These are phyloP conservation scores for Heliconius melpomene DNA, from an alignment of 1,140 invertebrate species.

Conservation along the genomic window DNA sequence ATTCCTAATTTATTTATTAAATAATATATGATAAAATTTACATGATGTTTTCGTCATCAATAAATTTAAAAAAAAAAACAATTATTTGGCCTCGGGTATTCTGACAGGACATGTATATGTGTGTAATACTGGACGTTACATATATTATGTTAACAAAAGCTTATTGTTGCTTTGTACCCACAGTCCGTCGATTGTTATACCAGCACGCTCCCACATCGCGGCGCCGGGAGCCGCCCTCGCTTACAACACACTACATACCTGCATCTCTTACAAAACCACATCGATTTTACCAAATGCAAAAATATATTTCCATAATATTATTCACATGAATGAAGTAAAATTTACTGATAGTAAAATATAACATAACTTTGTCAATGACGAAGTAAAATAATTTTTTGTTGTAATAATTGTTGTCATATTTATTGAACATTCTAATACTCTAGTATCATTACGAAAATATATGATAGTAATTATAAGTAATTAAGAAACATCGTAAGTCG, in stretches of 20 bases:
- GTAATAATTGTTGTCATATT: background rate
- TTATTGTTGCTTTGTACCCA: constrained; percentile 50
- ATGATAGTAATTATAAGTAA: background rate
- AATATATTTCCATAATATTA: background rate
- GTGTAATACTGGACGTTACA: background rate
- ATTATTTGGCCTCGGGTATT: background rate
- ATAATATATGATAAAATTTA: background rate
- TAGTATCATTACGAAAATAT: background rate
- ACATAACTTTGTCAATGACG: background rate
- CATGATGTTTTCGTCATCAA: background rate
- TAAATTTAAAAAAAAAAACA: background rate
- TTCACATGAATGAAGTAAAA: background rate
- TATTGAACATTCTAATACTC: background rate
- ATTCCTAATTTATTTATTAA: too few relatives aligned
- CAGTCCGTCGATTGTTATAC: constrained; percentile 61
- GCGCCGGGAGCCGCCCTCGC: constrained; percentile 44
- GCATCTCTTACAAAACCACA: constrained; percentile 1
- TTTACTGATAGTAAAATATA: background rate
- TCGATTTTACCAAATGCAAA: background rate
- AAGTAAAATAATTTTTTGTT: background rate
- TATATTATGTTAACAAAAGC: constrained; percentile 34
- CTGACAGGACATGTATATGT: background rate
- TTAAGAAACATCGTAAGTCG: constrained; percentile 29
- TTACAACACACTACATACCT: constrained; percentile 20
- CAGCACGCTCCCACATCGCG: constrained; percentile 57